Evolutionary conservation across 1,140 invertebrate species (phyloP).

Genomic region (Tetramorium simillimum): DNA sequence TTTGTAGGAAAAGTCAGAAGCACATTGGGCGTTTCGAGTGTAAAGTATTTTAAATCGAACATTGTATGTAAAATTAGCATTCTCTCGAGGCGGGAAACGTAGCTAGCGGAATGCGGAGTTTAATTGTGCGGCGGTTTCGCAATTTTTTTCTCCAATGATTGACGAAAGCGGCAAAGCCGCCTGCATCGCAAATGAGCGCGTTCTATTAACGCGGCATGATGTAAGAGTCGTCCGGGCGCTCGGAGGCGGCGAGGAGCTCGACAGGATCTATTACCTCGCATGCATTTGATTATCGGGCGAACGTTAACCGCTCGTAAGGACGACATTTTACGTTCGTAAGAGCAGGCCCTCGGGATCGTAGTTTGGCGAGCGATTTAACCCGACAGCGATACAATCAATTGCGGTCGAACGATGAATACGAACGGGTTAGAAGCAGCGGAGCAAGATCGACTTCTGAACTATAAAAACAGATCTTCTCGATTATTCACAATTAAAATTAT

Average conservation of each 20-base stretch:
- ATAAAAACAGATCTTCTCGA: not conserved
- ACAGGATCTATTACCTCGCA: constrained; percentile 35
- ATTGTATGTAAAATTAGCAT: not conserved
- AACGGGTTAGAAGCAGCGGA: not conserved
- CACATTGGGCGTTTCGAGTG: not conserved
- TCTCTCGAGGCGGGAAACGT: not conserved
- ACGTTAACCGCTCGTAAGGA: constrained; percentile 34
- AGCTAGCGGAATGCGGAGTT: not conserved
- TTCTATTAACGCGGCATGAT: constrained; percentile 50
- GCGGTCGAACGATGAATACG: constrained; percentile 5
- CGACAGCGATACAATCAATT: constrained; percentile 19
- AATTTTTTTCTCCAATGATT: constrained; percentile 3
- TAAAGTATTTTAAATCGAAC: not conserved
- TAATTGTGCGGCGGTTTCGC: too few species aligned
- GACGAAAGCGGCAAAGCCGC: constrained; percentile 8
- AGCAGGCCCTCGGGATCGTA: constrained; percentile 1
- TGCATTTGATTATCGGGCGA: constrained; percentile 46
- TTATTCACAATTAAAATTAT: too few species aligned
- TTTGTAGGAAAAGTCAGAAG: not conserved
- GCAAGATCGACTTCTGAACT: not conserved
- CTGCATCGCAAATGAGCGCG: constrained; percentile 26
- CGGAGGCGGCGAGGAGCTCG: constrained; percentile 28
- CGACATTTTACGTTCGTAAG: constrained; percentile 34
- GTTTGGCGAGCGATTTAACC: constrained; percentile 9
- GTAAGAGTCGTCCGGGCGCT: constrained; percentile 23